phyloP scores from a whole-genome alignment of 64 coral and sea anemone species.

The Actinia tenebrosa region DNA sequence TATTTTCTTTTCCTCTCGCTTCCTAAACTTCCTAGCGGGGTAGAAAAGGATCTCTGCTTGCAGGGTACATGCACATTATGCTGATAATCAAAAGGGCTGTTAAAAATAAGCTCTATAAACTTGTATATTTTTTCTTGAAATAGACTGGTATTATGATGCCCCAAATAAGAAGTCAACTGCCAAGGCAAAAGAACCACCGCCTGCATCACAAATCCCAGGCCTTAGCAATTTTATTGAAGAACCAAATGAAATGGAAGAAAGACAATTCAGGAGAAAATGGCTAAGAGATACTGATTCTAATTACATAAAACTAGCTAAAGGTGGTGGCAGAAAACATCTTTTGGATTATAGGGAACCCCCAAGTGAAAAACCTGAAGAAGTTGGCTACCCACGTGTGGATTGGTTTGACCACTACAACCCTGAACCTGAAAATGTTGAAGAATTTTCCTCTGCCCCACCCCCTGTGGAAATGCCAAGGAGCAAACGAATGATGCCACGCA shows the following conservation, averaged over 20 bases:
- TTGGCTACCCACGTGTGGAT: slow-evolving; percentile 73
- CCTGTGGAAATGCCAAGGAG: not conserved
- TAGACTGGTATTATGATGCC: slow-evolving; percentile 96
- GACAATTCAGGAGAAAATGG: slow-evolving; percentile 86
- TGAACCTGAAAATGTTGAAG: slow-evolving; percentile 22
- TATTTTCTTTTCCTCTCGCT: too few relatives aligned
- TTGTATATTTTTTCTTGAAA: not conserved
- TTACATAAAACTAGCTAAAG: slow-evolving; percentile 88
- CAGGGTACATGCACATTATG: too few relatives aligned
- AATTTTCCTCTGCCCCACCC: not conserved
- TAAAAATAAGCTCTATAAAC: not conserved
- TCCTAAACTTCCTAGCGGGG: too few relatives aligned
- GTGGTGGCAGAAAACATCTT: slow-evolving; percentile 71
- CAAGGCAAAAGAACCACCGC: slow-evolving; percentile 32
- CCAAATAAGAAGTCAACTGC: slow-evolving; percentile 37
- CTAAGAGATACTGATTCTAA: slow-evolving; percentile 97
- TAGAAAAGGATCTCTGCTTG: too few relatives aligned
- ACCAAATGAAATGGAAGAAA: slow-evolving; percentile 64
- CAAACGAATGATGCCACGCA: slow-evolving; percentile 28
- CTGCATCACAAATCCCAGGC: slow-evolving; percentile 91
- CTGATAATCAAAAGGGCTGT: not conserved
- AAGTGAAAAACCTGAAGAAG: slow-evolving; percentile 36
- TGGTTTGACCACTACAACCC: slow-evolving; percentile 94
- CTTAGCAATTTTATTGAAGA: slow-evolving; percentile 52
- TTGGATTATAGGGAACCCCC: slow-evolving; percentile 62